Base-by-base conservation (phyloP, 2,797 vertebrate genomes). In the Cossypha polioptera region DNA sequence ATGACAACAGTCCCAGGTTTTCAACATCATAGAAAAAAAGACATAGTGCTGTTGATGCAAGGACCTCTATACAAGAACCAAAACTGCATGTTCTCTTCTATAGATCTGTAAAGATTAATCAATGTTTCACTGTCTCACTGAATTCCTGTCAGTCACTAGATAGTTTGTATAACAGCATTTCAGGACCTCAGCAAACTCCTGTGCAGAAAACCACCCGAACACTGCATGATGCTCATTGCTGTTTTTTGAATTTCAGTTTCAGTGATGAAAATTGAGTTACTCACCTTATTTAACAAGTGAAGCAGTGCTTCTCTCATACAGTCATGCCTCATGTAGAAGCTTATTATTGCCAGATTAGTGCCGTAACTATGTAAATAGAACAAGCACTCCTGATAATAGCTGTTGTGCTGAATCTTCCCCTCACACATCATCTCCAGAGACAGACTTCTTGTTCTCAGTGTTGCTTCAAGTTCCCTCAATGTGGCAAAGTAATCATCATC, bases 241-340 rank as follows among this genome's bases (percentile, higher is more conserved):
- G 21, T 25, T 65, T 88, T 58, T 31, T 38, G 50, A 33, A 38
- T 61, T 88, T 42, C 13, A 16, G 2, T 88, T 74, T 68, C 7
- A 1, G 12, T 45, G 31, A 74, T 12, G 20, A n/a, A 81, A 86
- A 77, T 13, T 28, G 61, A 3, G 22, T 15, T 28, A 45, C 96
- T 75, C 82, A 99, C 99, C 99, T 99, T 99, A 96, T 98, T 98
- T 77, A 99, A 97, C 72, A 99, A 97, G 96, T 99, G 98, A 21
- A 98, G 96, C 54, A 99, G 95, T 6, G 99, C 99, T 83, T 99
- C 99, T 33, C 97, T 98, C 97, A 99, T 98, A 93, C 98, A 98
- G 95, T 98, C 98, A 18, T 99, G 99, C 20, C 98, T 98, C 98
- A 99, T 97, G 53, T 99, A 98, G 98, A 99, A 99, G 97, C 98